Evolutionary conservation across 2,113 vertebrate species (phyloP).

Genomic region (Colossoma macropomum): DNA sequence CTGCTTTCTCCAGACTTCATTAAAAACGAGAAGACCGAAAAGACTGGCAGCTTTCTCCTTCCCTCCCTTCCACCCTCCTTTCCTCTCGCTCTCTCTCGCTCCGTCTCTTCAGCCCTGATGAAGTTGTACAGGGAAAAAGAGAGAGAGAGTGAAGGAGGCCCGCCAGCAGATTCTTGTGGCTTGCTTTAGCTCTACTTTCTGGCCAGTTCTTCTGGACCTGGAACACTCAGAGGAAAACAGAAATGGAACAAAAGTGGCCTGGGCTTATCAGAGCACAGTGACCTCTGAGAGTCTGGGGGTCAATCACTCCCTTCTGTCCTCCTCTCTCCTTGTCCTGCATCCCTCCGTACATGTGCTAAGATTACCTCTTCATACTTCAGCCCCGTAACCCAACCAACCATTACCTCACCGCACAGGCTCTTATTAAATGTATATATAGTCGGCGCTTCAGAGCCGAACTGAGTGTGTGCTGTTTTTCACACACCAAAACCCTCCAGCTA

Average conservation of each 20-base stretch:
- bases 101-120: slow-evolving; percentile 14
- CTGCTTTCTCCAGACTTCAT: slow-evolving; percentile 69
- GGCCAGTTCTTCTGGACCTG: slow-evolving; percentile 39
- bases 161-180: slow-evolving; percentile 57
- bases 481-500: slow-evolving; percentile 63
- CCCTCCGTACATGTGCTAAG: slow-evolving; percentile 57
- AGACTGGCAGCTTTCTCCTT: background rate
- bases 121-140: slow-evolving; percentile 28
- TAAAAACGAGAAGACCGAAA: slow-evolving; percentile 62
- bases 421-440: slow-evolving; percentile 86
- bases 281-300: background rate
- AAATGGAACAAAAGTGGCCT: slow-evolving; percentile 39
- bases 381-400: slow-evolving; percentile 73
- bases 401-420: slow-evolving; percentile 77
- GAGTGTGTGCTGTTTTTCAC: slow-evolving; percentile 63
- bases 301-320: slow-evolving; percentile 23
- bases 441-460: slow-evolving; percentile 70
- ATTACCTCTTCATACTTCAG: slow-evolving; percentile 71
- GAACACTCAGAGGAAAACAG: slow-evolving; percentile 47
- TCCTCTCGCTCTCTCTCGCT: background rate
- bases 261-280: slow-evolving; percentile 3
- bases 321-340: background rate
- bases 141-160: slow-evolving; percentile 12
- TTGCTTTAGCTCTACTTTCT: slow-evolving; percentile 53
- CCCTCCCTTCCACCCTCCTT: background rate